Evolutionary conservation across 2,113 vertebrate genomes (phyloP).

Genomic region (Thunnus maccoyii): DNA sequence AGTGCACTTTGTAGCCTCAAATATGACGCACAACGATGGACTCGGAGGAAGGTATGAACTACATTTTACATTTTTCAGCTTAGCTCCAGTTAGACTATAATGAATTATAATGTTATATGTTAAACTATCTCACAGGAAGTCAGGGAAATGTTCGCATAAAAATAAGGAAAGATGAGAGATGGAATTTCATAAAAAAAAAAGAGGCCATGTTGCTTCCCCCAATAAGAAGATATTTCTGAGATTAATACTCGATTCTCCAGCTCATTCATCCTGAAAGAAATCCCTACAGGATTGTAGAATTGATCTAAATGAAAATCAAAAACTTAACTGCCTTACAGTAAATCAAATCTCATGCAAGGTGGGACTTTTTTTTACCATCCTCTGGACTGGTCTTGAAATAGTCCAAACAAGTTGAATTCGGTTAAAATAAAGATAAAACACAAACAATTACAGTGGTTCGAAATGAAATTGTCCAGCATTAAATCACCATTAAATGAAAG

Average conservation of each 20-base stretch:
- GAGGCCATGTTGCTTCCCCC: neutral
- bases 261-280: neutral
- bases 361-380: too few relatives aligned
- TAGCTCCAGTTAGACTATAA: neutral
- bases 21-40: constrained; percentile 59
- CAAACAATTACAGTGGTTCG: neutral
- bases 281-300: neutral
- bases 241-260: neutral
- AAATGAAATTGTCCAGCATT: neutral
- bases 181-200: neutral
- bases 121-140: neutral
- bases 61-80: constrained; percentile 7
- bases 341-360: neutral
- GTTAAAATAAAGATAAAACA: neutral
- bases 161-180: neutral
- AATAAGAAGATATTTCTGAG: neutral
- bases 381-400: neutral
- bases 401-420: neutral
- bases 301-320: neutral
- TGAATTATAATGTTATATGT: neutral
- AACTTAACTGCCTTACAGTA: neutral
- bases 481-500: neutral
- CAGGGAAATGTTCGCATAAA: neutral
- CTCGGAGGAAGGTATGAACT: constrained; percentile 64
- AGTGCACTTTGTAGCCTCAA: constrained; percentile 36